Evolutionary conservation across 2,113 vertebrate species (phyloP).

Genomic region (Nothobranchius furzeri): DNA sequence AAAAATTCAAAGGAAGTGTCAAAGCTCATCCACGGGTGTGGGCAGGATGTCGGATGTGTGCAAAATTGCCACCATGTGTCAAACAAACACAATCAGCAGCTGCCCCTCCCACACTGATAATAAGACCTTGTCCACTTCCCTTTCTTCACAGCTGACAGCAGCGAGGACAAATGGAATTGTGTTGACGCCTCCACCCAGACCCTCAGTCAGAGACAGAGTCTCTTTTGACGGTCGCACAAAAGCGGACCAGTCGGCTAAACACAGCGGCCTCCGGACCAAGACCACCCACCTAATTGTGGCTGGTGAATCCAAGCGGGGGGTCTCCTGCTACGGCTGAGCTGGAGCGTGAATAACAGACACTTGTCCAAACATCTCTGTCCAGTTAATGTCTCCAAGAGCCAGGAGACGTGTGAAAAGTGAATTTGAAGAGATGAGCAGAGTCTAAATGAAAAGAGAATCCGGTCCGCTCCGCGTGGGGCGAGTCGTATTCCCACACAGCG

Average conservation of each 20-base stretch:
- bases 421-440: constrained; percentile 24
- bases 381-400: neutral
- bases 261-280: constrained; percentile 32
- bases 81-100: constrained; percentile 27
- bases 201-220: constrained; percentile 44
- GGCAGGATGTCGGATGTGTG: constrained; percentile 64
- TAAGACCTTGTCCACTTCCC: constrained; percentile 55
- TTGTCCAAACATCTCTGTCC: constrained; percentile 12
- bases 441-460: constrained; percentile 36
- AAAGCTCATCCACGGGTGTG: constrained; percentile 52
- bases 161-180: constrained; percentile 71
- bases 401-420: neutral
- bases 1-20: constrained; percentile 40
- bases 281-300: constrained; percentile 67
- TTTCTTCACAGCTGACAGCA: constrained; percentile 73
- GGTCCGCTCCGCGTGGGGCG: constrained; percentile 25
- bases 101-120: constrained; percentile 56
- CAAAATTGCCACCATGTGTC: constrained; percentile 54
- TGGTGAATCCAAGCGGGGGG: constrained; percentile 22
- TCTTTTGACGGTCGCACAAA: constrained; percentile 71
- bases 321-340: constrained; percentile 41
- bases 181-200: constrained; percentile 61
- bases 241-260: constrained; percentile 59
- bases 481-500: constrained; percentile 50
- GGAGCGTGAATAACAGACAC: constrained; percentile 26